These are phyloP conservation scores for Grammomys surdaster DNA, from an alignment of 2,113 vertebrate genomes.

Conservation along the genomic window DNA sequence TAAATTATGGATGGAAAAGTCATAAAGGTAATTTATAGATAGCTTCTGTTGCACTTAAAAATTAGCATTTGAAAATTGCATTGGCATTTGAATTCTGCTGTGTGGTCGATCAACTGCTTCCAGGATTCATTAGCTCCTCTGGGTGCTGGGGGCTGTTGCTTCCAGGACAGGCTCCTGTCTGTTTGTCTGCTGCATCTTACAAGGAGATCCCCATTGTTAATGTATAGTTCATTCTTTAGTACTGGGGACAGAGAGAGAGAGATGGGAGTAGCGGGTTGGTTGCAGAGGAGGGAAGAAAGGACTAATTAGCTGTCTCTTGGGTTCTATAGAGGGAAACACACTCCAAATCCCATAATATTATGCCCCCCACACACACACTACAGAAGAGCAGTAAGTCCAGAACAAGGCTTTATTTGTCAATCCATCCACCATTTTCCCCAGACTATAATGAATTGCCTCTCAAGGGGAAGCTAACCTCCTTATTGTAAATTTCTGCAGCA, in stretches of 20 bases:
- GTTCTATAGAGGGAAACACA: neutral
- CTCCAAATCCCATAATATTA: too few relatives aligned
- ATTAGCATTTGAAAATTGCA: constrained; percentile 60
- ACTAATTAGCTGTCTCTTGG: neutral
- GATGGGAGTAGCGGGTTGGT: too few relatives aligned
- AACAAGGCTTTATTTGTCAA: too few relatives aligned
- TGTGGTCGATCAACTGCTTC: neutral
- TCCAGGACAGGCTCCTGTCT: neutral
- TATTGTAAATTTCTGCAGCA: neutral
- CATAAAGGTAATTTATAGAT: constrained; percentile 65
- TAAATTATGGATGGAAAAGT: constrained; percentile 70
- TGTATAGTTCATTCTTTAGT: neutral
- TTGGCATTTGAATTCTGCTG: neutral
- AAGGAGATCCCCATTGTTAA: neutral
- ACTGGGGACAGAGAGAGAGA: too few relatives aligned
- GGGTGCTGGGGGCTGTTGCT: neutral
- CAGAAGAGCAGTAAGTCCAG: neutral
- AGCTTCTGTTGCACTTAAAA: constrained; percentile 46
- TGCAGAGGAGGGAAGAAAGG: neutral
- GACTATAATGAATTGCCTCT: neutral
- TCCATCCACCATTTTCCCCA: neutral
- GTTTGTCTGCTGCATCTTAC: neutral
- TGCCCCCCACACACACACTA: too few relatives aligned
- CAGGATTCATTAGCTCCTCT: neutral
- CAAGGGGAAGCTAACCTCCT: neutral